phyloP scores from a whole-genome alignment of 2,888 invertebrate genomes.

The Ariolimax columbianus region DNA sequence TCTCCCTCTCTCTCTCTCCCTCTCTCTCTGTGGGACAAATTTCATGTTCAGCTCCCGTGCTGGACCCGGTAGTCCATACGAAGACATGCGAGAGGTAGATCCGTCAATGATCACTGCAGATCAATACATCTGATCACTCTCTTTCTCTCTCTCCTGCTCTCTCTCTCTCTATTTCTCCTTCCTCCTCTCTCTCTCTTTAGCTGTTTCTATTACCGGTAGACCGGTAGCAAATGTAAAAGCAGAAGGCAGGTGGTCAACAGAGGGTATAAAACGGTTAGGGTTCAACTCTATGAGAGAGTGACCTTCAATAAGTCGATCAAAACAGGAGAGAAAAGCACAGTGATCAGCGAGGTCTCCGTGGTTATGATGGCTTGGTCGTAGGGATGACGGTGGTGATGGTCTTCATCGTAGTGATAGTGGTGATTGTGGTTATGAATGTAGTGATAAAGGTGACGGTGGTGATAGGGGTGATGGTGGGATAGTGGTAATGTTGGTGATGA shows the following conservation, averaged over 20 bases:
- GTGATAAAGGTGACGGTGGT: too few species aligned
- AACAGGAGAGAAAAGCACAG: too few species aligned
- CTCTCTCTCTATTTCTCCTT: too few species aligned
- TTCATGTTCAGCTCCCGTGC: conserved; percentile 10
- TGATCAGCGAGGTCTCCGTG: too few species aligned
- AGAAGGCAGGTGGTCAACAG: not conserved
- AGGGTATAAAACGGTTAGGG: not conserved
- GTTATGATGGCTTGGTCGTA: too few species aligned
- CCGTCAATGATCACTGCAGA: not conserved
- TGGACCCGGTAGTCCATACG: not conserved
- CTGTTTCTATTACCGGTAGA: not conserved
- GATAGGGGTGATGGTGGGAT: too few species aligned
- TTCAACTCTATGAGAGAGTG: not conserved
- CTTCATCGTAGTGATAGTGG: too few species aligned
- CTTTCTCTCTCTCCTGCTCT: not conserved
- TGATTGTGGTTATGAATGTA: too few species aligned
- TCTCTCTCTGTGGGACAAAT: conserved; percentile 12
- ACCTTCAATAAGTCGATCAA: too few species aligned
- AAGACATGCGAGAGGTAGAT: not conserved
- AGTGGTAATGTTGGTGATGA: too few species aligned
- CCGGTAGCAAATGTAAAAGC: not conserved
- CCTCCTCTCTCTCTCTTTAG: conserved; percentile 7
- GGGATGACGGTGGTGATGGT: too few species aligned
- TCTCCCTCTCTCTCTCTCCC: too few species aligned
- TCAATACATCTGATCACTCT: not conserved